These are phyloP conservation scores for Clitarchus hookeri DNA, from an alignment of 2,888 invertebrate species.

Conservation along the genomic window DNA sequence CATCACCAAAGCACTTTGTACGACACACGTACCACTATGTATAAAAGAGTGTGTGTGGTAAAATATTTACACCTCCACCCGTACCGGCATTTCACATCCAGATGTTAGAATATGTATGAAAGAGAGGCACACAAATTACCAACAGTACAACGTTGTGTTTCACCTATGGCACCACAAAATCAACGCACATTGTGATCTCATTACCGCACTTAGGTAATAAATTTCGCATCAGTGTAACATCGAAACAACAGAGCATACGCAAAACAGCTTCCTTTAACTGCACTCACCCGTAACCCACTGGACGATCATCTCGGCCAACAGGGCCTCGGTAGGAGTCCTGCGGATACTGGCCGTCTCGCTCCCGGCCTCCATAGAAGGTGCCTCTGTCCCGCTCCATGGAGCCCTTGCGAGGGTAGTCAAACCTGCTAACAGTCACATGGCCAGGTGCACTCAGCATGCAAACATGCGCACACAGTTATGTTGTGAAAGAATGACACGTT, in stretches of 20 bases:
- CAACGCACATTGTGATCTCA: too few species aligned
- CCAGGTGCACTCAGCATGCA: neutral
- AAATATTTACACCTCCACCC: neutral
- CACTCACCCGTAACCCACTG: neutral
- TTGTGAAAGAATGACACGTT: too few species aligned
- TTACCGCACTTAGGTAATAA: too few species aligned
- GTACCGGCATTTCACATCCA: too few species aligned
- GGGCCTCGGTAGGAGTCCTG: neutral
- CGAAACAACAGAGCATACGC: too few species aligned
- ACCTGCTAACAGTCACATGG: neutral
- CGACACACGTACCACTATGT: neutral
- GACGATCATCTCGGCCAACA: neutral
- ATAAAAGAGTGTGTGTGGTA: neutral
- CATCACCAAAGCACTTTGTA: neutral
- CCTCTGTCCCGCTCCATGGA: neutral
- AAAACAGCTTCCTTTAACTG: neutral
- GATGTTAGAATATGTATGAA: too few species aligned
- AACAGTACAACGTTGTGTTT: too few species aligned
- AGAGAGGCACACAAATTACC: too few species aligned
- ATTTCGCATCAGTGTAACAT: too few species aligned
- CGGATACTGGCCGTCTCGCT: neutral
- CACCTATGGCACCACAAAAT: too few species aligned
- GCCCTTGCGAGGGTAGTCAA: conserved; percentile 7
- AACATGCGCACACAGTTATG: too few species aligned
- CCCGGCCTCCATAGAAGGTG: neutral